Evolutionary conservation across 2,888 invertebrate genomes (phyloP), one percentile per base, ranked within the genome.

Genomic region (Dione juno): DNA sequence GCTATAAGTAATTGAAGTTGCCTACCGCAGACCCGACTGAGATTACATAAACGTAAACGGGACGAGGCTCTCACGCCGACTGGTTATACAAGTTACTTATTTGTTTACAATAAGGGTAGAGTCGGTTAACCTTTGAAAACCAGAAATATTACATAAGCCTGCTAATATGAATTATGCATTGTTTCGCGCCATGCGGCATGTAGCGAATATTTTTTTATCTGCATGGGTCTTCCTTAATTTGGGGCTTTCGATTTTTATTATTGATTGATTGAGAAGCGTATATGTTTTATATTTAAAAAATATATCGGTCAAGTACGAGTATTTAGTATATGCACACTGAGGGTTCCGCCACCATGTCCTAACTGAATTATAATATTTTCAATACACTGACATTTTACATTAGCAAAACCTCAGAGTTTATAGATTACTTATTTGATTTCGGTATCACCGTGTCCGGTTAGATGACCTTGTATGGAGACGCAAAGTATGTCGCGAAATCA

Each of bases 41-140:
- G 59, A 71, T 70, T 77, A 76, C 77, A 75, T 80, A 76, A 77
- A 65, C 70, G 69, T 37, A 43, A 67, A 54, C 65, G 54, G 64
- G 65, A 54, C 67, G 63, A 71, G 66, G 64, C 37, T 67, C 71
- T 67, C 69, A 19, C 48, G 69, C 45, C 28, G 66, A 77, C 75
- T 71, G 74, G 76, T 75, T 72, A 13, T 57, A 70, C 70, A 54
- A 68, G 71, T 73, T 53, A 35, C 64, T 69, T 54, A 53, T 75
- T 75, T 73, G 72, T 72, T 75, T 74, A 75, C 70, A 67, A 75
- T 74, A 72, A 70, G 72, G 73, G 71, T 68, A 54, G 72, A 53
- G 61, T 76, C 73, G 57, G 75, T 70, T 72, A 70, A 72, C 74
- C 71, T 69, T 71, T 70, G 41, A 50, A 57, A 72, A 73, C 73